Percentiles rank a stretch among this genome's conserved stretches.
phyloP scores from a whole-genome alignment of 2,888 invertebrate species.

The Agriopis marginaria region DNA sequence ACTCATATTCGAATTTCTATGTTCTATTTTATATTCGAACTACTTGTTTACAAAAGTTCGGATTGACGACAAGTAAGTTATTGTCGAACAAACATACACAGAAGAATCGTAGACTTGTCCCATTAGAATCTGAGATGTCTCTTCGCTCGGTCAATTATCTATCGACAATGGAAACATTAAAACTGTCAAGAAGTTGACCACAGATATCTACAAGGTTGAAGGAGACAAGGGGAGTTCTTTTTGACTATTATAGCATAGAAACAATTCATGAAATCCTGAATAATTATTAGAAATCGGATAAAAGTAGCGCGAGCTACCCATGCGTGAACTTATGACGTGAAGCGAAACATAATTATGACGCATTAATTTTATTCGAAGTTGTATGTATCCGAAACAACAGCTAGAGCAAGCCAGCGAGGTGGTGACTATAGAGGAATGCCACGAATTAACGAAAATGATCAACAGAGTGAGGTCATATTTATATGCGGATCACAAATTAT shows the following conservation, averaged over 20 bases:
- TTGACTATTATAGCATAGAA: neutral
- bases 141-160: too few relatives aligned
- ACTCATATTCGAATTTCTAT: too few relatives aligned
- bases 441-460: conserved; percentile 57
- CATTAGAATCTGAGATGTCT: too few relatives aligned
- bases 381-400: neutral
- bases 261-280: neutral
- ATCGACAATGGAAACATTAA: too few relatives aligned
- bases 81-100: too few relatives aligned
- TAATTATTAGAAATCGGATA: conserved; percentile 12
- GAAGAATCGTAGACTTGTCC: too few relatives aligned
- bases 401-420: conserved; percentile 1
- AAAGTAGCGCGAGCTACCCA: conserved; percentile 5
- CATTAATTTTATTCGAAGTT: conserved; percentile 7
- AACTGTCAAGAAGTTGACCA: too few relatives aligned
- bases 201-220: neutral
- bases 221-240: neutral
- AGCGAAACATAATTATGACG: conserved; percentile 12
- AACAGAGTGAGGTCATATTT: conserved; percentile 63
- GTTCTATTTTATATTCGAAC: too few relatives aligned
- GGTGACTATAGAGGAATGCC: conserved; percentile 34
- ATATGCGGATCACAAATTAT: conserved; percentile 52
- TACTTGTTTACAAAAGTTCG: too few relatives aligned
- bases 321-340: conserved; percentile 12
- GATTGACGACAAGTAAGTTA: too few relatives aligned